Evolutionary conservation across 1,140 invertebrate species (phyloP).

Genomic region (Danaus melanippus): DNA sequence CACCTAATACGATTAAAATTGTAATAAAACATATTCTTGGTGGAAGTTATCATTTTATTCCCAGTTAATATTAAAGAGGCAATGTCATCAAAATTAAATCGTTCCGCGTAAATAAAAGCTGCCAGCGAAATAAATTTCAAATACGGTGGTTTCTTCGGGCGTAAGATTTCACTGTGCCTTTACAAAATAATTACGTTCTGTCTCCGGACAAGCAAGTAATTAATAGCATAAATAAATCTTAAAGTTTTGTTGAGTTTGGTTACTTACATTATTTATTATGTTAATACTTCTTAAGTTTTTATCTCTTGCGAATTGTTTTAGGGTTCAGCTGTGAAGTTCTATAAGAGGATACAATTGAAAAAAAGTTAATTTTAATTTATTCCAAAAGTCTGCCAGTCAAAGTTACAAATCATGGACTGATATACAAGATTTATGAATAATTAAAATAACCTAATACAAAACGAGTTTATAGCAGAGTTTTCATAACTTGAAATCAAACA

Average conservation of each 20-base stretch:
- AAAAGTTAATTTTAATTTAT: constrained; percentile 6
- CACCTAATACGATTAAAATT: constrained; percentile 5
- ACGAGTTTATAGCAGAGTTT: too few relatives aligned
- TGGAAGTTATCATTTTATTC: constrained; percentile 13
- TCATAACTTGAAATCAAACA: too few relatives aligned
- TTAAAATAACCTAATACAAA: too few relatives aligned
- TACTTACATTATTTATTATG: constrained; percentile 48
- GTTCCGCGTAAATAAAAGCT: constrained; percentile 33
- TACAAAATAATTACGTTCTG: constrained; percentile 54
- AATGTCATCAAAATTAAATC: constrained; percentile 35
- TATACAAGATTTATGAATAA: too few relatives aligned
- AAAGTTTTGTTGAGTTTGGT: constrained; percentile 51
- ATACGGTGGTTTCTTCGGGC: constrained; percentile 33
- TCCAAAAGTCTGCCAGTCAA: neutral
- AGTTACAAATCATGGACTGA: too few relatives aligned
- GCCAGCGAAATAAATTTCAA: constrained; percentile 36
- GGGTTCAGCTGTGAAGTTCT: constrained; percentile 2
- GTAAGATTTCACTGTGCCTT: constrained; percentile 49
- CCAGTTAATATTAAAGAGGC: constrained; percentile 23
- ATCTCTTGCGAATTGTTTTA: constrained; percentile 17
- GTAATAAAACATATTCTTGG: constrained; percentile 22
- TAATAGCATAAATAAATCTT: constrained; percentile 55
- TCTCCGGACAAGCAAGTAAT: constrained; percentile 53
- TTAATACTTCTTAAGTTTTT: constrained; percentile 34
- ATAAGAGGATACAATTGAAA: constrained; percentile 1